A percentile compares a stretch with the other conserved stretches of the same genome.
Conservation (phyloP, 2,113 vertebrate genomes). For the Pavo muticus region DNA sequence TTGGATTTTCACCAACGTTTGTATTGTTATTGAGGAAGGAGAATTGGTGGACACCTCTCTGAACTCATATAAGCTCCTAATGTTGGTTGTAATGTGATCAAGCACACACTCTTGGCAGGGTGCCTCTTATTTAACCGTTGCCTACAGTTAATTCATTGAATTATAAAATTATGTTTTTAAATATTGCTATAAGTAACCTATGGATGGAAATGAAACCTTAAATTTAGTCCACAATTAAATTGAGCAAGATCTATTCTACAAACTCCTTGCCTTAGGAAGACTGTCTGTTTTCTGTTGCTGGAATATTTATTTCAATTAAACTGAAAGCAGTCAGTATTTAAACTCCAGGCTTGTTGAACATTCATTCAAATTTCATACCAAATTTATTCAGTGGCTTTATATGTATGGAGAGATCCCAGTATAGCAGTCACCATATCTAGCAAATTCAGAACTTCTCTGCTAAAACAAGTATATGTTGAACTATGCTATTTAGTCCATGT, state of each 20-base stretch:
- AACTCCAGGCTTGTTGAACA: neutral
- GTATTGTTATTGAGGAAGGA: neutral
- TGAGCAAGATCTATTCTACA: neutral
- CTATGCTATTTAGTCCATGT: neutral
- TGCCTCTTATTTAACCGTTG: neutral
- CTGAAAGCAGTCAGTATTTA: neutral
- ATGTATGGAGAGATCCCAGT: neutral
- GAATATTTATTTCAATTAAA: neutral
- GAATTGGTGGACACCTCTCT: neutral
- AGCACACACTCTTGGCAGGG: neutral
- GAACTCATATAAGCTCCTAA: neutral
- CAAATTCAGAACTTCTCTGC: neutral
- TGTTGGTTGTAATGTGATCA: neutral
- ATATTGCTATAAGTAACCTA: neutral
- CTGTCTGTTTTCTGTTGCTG: neutral
- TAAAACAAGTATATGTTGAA: neutral
- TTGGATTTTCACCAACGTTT: neutral
- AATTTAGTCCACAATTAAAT: neutral
- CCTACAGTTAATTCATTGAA: neutral
- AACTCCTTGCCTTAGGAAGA: neutral
- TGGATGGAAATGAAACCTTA: neutral
- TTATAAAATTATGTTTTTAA: neutral
- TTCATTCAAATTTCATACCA: neutral
- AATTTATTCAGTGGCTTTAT: neutral
- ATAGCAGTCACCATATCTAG: neutral